Evolutionary conservation across 1,140 invertebrate species (phyloP).

Genomic region (Asbolus verrucosus): DNA sequence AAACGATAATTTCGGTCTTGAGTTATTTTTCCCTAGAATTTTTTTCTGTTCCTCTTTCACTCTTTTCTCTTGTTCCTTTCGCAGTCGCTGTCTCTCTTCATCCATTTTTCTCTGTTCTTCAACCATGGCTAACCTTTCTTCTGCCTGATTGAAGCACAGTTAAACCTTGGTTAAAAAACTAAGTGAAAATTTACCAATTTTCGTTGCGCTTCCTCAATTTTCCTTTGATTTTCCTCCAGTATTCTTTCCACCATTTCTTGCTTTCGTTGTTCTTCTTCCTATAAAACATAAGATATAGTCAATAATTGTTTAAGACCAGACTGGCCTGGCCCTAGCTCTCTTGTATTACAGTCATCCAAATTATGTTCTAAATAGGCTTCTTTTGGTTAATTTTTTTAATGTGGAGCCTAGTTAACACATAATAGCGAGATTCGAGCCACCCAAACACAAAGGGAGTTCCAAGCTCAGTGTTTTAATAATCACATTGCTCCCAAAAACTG

Average conservation of each 20-base stretch:
- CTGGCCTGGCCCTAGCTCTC: conserved; percentile 23
- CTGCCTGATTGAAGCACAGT: conserved; percentile 75
- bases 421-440: too few relatives aligned
- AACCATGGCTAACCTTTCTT: conserved; percentile 95
- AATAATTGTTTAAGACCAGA: background rate
- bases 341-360: background rate
- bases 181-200: conserved; percentile 80
- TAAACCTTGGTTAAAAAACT: background rate
- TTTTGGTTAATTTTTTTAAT: too few relatives aligned
- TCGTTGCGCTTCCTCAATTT: conserved; percentile 96
- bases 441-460: background rate
- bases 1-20: conserved; percentile 94
- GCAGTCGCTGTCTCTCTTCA: conserved; percentile 92
- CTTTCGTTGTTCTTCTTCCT: conserved; percentile 97
- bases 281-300: conserved; percentile 66
- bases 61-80: conserved; percentile 92
- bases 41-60: conserved; percentile 96
- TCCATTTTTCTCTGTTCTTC: conserved; percentile 97
- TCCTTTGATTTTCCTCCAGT: conserved; percentile 97
- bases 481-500: too few relatives aligned
- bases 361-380: too few relatives aligned
- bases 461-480: background rate
- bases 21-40: conserved; percentile 97
- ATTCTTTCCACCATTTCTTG: conserved; percentile 95
- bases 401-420: too few relatives aligned